Evolutionary conservation across 2,797 vertebrate genomes (phyloP).

Genomic region (Saguinus oedipus): DNA sequence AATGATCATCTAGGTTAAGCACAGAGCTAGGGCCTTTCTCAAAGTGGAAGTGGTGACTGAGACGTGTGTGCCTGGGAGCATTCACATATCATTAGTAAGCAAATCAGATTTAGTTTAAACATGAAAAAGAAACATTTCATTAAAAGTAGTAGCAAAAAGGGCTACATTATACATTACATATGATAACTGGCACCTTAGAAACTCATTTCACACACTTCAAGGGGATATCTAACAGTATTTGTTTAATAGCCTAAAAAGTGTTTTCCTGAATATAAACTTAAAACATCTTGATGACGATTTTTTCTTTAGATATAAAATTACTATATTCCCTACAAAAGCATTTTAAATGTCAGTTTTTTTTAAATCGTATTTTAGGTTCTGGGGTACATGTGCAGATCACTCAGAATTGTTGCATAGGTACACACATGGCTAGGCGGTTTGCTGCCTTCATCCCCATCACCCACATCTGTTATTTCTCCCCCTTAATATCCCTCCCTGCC

Average conservation of each 20-base stretch:
- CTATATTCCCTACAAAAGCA: neutral
- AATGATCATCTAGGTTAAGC: rapidly evolving
- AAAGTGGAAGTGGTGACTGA: neutral
- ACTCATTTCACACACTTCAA: neutral
- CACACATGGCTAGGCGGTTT: too few species aligned
- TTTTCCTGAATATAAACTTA: neutral
- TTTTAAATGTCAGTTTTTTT: neutral
- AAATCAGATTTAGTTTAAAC: neutral
- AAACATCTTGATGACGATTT: neutral
- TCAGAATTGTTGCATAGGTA: too few species aligned
- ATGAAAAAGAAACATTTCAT: neutral
- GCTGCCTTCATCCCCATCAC: too few species aligned
- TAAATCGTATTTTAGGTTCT: too few species aligned
- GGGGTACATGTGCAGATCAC: too few species aligned
- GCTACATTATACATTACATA: neutral
- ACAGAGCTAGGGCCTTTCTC: neutral
- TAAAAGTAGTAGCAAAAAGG: neutral
- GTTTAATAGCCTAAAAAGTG: neutral
- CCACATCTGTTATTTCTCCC: too few species aligned
- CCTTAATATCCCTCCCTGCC: too few species aligned
- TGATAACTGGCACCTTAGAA: neutral
- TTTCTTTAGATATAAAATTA: slow-evolving; percentile 14
- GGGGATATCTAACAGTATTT: neutral
- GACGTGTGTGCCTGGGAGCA: rapidly evolving
- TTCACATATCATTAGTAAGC: neutral